Conservation (phyloP, 1,140 invertebrate species). For the Drosophila erecta region DNA sequence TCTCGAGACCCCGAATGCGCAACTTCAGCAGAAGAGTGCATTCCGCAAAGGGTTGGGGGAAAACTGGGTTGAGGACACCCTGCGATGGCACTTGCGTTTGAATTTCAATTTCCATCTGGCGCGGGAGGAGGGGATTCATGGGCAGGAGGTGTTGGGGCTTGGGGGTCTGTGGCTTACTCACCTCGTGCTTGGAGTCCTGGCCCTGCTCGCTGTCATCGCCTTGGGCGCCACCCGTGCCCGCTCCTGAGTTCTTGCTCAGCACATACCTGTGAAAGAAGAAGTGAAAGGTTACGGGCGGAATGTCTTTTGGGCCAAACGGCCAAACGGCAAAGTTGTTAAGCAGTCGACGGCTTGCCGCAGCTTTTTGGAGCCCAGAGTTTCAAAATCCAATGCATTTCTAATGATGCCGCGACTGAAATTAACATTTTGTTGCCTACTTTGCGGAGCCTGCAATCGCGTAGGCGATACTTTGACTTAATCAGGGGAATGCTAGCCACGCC, state of each 20-base stretch:
- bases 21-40: conserved; percentile 20
- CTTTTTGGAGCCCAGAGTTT: too few relatives aligned
- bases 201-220: conserved; percentile 73
- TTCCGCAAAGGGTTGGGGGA: not conserved
- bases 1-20: conserved; percentile 8
- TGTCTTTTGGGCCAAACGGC: not conserved
- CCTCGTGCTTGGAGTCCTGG: conserved; percentile 67
- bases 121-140: not conserved
- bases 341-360: not conserved
- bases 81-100: conserved; percentile 41
- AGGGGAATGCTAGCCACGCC: too few relatives aligned
- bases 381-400: conserved; percentile 64
- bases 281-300: conserved; percentile 6
- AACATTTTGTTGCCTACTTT: conserved; percentile 63
- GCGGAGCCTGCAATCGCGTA: conserved; percentile 32
- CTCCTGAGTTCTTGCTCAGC: conserved; percentile 53
- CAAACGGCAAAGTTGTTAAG: conserved; percentile 23
- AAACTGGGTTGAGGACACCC: not conserved
- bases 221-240: conserved; percentile 36
- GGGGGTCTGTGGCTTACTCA: conserved; percentile 27
- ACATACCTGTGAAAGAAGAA: conserved; percentile 51
- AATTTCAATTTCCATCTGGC: conserved; percentile 52
- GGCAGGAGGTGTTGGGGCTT: too few relatives aligned
- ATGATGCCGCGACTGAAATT: conserved; percentile 44
- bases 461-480: conserved; percentile 9